Evolutionary conservation across 2,113 vertebrate genomes (phyloP).

Genomic region (Lontra canadensis): DNA sequence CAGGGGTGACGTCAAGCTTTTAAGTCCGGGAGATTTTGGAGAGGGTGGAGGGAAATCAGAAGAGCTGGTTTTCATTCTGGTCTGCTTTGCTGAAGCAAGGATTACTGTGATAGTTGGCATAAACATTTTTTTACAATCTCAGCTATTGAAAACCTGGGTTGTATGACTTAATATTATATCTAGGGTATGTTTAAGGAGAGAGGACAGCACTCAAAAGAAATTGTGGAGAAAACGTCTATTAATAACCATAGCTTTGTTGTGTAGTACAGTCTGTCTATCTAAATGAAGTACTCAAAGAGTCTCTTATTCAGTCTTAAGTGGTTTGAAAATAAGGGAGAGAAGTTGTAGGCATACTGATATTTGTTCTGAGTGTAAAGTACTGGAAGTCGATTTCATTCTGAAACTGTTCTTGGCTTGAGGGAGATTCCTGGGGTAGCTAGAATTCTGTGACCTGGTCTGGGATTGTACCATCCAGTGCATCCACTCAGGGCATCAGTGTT

Average conservation of each 20-base stretch:
- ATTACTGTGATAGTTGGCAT: neutral
- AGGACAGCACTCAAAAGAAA: neutral
- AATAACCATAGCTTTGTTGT: neutral
- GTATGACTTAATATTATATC: neutral
- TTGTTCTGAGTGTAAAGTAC: neutral
- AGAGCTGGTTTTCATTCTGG: neutral
- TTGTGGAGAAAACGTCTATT: neutral
- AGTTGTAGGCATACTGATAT: neutral
- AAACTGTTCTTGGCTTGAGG: neutral
- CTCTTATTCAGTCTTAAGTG: neutral
- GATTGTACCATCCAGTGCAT: neutral
- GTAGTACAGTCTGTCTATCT: neutral
- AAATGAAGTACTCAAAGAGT: neutral
- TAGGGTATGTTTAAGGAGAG: neutral
- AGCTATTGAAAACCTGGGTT: neutral
- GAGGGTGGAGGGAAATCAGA: neutral
- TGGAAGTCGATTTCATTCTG: neutral
- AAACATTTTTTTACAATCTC: neutral
- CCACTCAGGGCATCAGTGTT: neutral
- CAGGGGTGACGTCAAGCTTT: neutral
- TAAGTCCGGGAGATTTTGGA: neutral
- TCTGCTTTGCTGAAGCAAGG: neutral
- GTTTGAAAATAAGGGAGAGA: neutral
- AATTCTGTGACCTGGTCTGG: neutral
- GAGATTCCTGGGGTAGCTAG: neutral